These are phyloP conservation scores for Eudasyphora cyanicolor DNA, from an alignment of 2,888 invertebrate genomes.

Conservation along the genomic window DNA sequence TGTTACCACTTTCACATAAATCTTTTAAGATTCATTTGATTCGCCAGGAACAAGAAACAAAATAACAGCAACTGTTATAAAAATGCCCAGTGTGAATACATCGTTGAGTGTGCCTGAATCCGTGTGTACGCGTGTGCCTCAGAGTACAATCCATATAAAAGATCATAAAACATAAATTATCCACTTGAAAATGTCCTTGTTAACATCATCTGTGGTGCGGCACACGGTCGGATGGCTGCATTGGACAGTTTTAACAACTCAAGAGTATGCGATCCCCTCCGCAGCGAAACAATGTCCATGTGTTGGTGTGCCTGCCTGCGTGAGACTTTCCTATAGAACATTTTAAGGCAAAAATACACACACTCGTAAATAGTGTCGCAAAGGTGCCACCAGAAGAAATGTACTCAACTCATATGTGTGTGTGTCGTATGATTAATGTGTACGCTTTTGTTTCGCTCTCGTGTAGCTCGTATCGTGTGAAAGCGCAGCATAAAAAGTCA, in stretches of 20 bases:
- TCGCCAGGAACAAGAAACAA: background rate
- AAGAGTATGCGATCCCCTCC: conserved; percentile 34
- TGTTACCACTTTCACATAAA: background rate
- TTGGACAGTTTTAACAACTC: conserved; percentile 48
- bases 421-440: background rate
- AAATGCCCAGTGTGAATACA: conserved; percentile 45
- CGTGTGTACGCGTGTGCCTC: background rate
- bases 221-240: conserved; percentile 17
- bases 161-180: conserved; percentile 56
- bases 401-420: background rate
- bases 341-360: conserved; percentile 30
- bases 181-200: conserved; percentile 53
- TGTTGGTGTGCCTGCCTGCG: background rate
- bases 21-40: background rate
- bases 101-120: background rate
- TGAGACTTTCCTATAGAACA: conserved; percentile 27
- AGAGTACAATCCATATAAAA: conserved; percentile 13
- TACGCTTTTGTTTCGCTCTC: background rate
- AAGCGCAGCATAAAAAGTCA: conserved; percentile 12
- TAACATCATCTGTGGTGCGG: conserved; percentile 25
- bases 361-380: conserved; percentile 53
- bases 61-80: conserved; percentile 16
- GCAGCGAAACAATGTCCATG: background rate
- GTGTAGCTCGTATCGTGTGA: background rate
- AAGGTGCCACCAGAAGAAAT: conserved; percentile 29